phyloP scores from a whole-genome alignment of 2,113 vertebrate species.

The Callipepla squamata region DNA sequence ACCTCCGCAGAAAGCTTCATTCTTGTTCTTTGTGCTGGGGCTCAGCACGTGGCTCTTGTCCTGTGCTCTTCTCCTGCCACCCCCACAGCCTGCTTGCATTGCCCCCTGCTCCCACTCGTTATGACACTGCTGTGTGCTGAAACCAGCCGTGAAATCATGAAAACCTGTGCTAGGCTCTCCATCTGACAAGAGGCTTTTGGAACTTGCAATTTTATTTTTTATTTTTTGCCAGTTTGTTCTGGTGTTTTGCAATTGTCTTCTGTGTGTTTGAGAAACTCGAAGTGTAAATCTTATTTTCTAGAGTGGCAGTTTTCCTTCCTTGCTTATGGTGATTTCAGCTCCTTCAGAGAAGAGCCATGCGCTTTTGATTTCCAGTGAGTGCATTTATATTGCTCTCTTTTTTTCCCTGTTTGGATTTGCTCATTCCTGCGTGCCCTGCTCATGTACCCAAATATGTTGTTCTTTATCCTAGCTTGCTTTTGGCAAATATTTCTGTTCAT shows the following conservation, averaged over 20 bases:
- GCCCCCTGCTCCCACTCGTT: background rate
- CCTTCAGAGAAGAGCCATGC: fast-evolving
- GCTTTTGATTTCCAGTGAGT: background rate
- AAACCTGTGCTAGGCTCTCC: background rate
- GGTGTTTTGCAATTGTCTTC: background rate
- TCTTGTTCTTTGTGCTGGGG: background rate
- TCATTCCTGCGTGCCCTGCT: fast-evolving
- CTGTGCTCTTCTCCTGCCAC: background rate
- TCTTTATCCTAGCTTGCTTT: background rate
- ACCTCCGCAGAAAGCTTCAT: background rate
- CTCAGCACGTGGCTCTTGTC: background rate
- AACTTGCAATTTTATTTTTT: background rate
- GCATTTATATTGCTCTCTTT: background rate
- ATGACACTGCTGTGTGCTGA: background rate
- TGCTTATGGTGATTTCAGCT: fast-evolving
- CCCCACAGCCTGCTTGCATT: background rate
- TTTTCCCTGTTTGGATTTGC: background rate
- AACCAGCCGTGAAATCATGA: background rate
- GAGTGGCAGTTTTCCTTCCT: background rate
- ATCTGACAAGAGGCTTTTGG: background rate
- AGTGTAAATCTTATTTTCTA: fast-evolving
- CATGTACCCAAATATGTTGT: background rate
- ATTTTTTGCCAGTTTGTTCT: too few species aligned
- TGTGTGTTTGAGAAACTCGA: fast-evolving
- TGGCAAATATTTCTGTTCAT: background rate